Evolutionary conservation across 2,797 vertebrate genomes (phyloP).

Genomic region (Muraenolepis orangiensis): DNA sequence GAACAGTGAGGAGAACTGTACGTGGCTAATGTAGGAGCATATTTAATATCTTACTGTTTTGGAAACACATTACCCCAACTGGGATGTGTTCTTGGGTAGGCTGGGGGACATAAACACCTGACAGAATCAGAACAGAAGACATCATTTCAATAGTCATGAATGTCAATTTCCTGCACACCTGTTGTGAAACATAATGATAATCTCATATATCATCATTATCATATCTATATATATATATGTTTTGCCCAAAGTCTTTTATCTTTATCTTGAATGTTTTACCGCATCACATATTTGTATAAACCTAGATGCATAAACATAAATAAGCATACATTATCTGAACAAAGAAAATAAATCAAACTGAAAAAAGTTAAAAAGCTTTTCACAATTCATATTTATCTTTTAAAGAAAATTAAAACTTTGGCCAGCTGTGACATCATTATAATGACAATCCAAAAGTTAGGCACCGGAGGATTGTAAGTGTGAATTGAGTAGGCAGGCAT

Average conservation of each 20-base stretch:
- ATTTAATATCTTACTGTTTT: neutral
- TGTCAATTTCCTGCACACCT: neutral
- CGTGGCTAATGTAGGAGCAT: neutral
- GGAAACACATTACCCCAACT: neutral
- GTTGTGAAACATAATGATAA: neutral
- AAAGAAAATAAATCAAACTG: neutral
- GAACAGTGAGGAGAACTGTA: neutral
- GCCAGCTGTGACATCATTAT: neutral
- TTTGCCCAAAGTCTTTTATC: neutral
- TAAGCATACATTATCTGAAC: neutral
- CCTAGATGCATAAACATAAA: neutral
- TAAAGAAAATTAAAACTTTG: neutral
- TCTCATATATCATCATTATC: neutral
- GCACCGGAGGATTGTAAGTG: neutral
- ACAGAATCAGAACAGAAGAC: neutral
- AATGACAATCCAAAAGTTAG: neutral
- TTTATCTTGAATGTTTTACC: neutral
- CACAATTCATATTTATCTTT: neutral
- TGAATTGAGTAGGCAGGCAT: neutral
- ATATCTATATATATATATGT: too few relatives aligned
- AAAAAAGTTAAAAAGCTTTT: neutral
- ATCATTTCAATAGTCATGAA: neutral
- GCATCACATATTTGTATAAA: neutral
- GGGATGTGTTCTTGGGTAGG: neutral
- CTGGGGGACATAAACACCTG: neutral